phyloP scores from a whole-genome alignment of 2,797 vertebrate species.

The Morelia viridis region DNA sequence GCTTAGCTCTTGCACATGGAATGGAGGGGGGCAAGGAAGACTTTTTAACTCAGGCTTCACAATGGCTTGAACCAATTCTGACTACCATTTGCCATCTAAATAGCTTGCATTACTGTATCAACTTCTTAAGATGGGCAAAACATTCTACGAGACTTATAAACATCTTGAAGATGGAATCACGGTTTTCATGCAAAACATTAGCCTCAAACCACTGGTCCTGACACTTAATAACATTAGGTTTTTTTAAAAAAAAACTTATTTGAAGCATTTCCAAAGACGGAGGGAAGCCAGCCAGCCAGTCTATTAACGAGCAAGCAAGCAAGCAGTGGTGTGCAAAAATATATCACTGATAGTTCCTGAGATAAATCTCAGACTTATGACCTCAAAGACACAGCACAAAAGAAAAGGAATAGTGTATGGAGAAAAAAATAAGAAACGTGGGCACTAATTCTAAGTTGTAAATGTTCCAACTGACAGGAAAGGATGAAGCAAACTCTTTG shows the following conservation, averaged over 20 bases:
- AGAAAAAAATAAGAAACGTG: neutral
- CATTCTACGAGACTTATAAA: neutral
- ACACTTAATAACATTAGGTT: neutral
- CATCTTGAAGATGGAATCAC: neutral
- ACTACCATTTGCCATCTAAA: neutral
- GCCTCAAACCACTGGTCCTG: neutral
- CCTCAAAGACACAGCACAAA: neutral
- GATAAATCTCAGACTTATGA: neutral
- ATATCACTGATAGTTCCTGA: neutral
- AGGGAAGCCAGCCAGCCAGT: neutral
- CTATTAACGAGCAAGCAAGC: neutral
- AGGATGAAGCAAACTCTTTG: neutral
- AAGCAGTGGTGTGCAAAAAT: neutral
- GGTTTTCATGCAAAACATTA: neutral
- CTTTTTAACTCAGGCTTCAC: neutral
- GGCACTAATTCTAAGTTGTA: neutral
- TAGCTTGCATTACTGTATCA: neutral
- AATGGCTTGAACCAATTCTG: neutral
- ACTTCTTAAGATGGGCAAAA: neutral
- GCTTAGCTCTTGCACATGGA: neutral
- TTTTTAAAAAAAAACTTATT: neutral
- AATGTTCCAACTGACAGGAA: neutral
- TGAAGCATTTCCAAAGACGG: neutral
- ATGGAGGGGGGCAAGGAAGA: neutral
- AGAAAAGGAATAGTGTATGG: neutral